These are phyloP conservation scores for Salvelinus alpinus DNA, from an alignment of 2,113 vertebrate genomes.

Conservation along the genomic window DNA sequence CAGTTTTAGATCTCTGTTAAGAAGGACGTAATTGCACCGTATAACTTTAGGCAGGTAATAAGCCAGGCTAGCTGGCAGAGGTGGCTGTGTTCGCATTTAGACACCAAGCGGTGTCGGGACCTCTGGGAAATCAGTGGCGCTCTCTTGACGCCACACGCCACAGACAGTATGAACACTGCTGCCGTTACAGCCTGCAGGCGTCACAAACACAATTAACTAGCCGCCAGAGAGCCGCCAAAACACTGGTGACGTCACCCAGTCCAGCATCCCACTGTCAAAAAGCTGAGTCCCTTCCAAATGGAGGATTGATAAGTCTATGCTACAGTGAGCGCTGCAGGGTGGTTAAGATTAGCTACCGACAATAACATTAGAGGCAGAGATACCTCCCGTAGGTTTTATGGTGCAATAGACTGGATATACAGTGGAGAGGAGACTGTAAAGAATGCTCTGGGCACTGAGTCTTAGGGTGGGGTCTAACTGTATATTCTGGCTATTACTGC, in stretches of 20 bases:
- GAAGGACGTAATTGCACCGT: constrained; percentile 46
- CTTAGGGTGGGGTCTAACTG: constrained; percentile 1
- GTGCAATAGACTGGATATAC: constrained; percentile 22
- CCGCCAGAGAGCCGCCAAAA: constrained; percentile 1
- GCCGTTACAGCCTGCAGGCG: constrained; percentile 35
- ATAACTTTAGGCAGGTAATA: constrained; percentile 60
- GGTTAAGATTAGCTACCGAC: background rate
- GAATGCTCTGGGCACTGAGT: background rate
- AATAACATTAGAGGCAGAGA: constrained; percentile 37
- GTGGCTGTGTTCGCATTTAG: constrained; percentile 19
- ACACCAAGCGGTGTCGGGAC: too few species aligned
- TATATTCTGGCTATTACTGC: constrained; percentile 18
- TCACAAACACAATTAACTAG: constrained; percentile 49
- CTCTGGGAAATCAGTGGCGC: too few species aligned
- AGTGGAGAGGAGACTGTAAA: constrained; percentile 29
- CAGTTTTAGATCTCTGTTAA: constrained; percentile 57
- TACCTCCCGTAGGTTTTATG: constrained; percentile 43
- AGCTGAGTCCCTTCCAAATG: constrained; percentile 35
- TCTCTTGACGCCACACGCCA: too few species aligned
- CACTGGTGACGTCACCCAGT: constrained; percentile 11
- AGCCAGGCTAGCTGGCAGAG: constrained; percentile 37
- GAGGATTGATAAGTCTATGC: constrained; percentile 36
- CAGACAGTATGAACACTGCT: constrained; percentile 2
- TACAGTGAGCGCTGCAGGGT: too few species aligned
- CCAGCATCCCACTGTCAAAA: background rate